Base-by-base conservation (phyloP, 2,113 vertebrate genomes). In the Stictonetta naevosa region DNA sequence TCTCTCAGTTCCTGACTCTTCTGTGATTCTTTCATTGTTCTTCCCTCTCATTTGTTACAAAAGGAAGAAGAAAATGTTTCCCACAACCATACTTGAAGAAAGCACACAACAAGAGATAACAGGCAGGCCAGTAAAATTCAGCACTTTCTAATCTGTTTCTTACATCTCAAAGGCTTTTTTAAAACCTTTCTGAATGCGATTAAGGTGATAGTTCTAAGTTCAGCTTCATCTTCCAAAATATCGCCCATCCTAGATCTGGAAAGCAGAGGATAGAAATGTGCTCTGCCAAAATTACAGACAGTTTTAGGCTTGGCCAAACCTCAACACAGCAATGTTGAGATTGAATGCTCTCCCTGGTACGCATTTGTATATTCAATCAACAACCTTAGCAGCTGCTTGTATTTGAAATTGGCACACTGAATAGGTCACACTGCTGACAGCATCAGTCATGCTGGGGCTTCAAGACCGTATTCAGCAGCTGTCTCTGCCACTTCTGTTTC, bases 311-410 rank as follows among this genome's bases (percentile, higher is more conserved):
- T 78, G 80, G 79, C 68, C 56, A 78, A 63, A 56, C 6, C 14
- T 90, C 68, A 95, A 21, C 34, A 48, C 7, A 83, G 38, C 34
- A 93, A 83, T 90, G 50, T 52, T 52, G 50, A 83, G 59, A 40
- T 67, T 92, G 93, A 92, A 84, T 77, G 34, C 48, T 83, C 3
- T 90, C 68, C 56, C 92, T 86, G 10, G 21, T 68, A 75, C 86
- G 40, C 60, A 88, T 88, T 96, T 95, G 72, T 97, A 86, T 72
- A 56, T 88, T 93, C 80, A 81, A 72, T 95, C 92, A 95, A 52
- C 85, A 94, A 26, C 56, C 23, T 78, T n/a, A 83, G 83, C 94
- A 95, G 93, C 93, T 95, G 93, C 79, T 77, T 83, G 56, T 80
- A 62, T 83, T 88, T 79, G 60, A 79, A 94, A 72, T 46, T 93